These are phyloP conservation scores for Sinocyclocheilus anophthalmus DNA, from an alignment of 2,113 vertebrate species.

Conservation along the genomic window DNA sequence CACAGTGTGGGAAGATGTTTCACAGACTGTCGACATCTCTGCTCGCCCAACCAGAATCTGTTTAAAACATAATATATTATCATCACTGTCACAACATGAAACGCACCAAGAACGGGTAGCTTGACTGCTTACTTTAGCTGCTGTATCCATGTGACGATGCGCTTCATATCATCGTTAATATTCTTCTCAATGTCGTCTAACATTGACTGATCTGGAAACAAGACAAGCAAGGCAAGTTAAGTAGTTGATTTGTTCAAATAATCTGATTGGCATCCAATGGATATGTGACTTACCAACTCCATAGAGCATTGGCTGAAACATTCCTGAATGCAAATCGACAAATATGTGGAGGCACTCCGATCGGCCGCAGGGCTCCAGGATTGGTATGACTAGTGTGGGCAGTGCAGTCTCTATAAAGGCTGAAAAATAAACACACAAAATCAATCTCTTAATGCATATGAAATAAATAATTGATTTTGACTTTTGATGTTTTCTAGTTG, in stretches of 20 bases:
- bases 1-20: conserved; percentile 96
- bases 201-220: conserved; percentile 84
- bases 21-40: conserved; percentile 96
- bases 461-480: not conserved
- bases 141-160: conserved; percentile 91
- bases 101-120: not conserved
- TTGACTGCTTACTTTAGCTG: conserved; percentile 87
- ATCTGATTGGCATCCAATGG: not conserved
- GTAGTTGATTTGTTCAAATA: not conserved
- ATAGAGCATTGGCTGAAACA: conserved; percentile 97
- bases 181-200: conserved; percentile 96
- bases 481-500: not conserved
- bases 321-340: conserved; percentile 97
- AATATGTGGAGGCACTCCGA: conserved; percentile 98
- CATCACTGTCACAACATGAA: not conserved
- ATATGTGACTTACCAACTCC: conserved; percentile 85
- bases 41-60: conserved; percentile 99
- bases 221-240: conserved; percentile 30
- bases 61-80: conserved; percentile 23
- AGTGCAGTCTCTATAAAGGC: conserved; percentile 95
- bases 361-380: conserved; percentile 93
- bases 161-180: conserved; percentile 96
- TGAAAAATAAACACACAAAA: conserved; percentile 59
- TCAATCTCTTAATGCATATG: not conserved
- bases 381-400: conserved; percentile 92